Base-by-base conservation (phyloP, 2,113 vertebrate species). In the Syrrhaptes paradoxus region DNA sequence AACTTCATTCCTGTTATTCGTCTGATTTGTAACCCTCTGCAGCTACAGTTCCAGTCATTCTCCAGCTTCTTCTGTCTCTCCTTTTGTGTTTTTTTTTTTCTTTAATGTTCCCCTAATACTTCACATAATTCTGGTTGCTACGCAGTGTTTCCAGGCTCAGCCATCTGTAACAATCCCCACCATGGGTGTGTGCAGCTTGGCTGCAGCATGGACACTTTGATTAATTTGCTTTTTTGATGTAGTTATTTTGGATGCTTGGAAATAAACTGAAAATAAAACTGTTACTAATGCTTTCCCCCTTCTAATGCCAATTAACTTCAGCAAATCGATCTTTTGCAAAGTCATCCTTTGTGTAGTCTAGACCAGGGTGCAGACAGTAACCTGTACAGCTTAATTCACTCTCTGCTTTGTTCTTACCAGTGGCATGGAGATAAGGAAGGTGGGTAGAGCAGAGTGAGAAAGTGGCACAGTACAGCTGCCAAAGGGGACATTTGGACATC, bases 111-210 rank as follows among this genome's bases (percentile, higher is more conserved):
- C 21, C 61, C 70, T 90, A 87, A 92, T 93, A 78, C 7, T 86
- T 86, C 70, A 34, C 34, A 36, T n/a, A 68, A 81, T 90, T 86
- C 61, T 81, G n/a, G 93, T 96, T 96, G 94, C 95, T 95, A 95
- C 92, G 93, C 91, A 83, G 66, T 75, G 75, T 87, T 94, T 89
- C 87, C 77, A 89, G 71, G 84, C 87, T 95, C 79, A 92, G 80
- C 77, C 4, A 15, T 73, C 74, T 67, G 70, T 85, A 93, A 82
- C 61, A 85, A 45, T 46, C 80, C 75, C 58, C 67, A 78, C 71
- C 71, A 82, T 9, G 71, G 59, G 43, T 76, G 54, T 58, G 67
- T 79, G 86, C 73, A 77, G 76, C 77, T 90, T 95, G 95, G 92
- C 92, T 94, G 71, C 84, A 73, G 74, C 3, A 5, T 57, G 77